phyloP scores from a whole-genome alignment of 2,888 invertebrate genomes.

The Hecatera dysodea region DNA sequence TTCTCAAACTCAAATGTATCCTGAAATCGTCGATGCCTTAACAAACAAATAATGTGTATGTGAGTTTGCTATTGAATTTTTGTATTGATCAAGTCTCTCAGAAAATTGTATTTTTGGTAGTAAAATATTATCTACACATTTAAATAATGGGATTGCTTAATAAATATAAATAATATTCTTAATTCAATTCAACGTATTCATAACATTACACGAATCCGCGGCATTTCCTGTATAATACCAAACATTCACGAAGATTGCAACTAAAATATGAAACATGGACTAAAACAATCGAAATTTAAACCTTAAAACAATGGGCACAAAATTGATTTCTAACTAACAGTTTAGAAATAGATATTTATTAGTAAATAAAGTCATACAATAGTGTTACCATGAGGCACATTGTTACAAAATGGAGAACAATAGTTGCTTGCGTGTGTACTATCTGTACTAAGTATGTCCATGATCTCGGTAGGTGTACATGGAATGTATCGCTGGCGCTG shows the following conservation, averaged over 20 bases:
- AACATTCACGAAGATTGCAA: constrained; percentile 22
- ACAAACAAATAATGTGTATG: no score
- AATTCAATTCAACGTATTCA: neutral
- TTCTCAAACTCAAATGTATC: no score
- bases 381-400: constrained; percentile 37
- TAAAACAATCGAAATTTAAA: constrained; percentile 2
- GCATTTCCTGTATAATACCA: constrained; percentile 44
- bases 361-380: constrained; percentile 54
- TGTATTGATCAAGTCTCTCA: no score
- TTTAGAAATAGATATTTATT: constrained; percentile 46
- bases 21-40: no score
- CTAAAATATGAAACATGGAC: constrained; percentile 26
- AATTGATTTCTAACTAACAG: neutral
- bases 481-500: constrained; percentile 25
- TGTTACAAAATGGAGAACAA: constrained; percentile 60
- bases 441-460: constrained; percentile 37
- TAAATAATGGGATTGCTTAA: no score
- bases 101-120: no score
- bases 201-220: constrained; percentile 14
- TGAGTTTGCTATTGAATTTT: no score
- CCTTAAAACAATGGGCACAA: neutral
- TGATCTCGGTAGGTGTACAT: constrained; percentile 42
- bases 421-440: constrained; percentile 54
- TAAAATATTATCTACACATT: no score
- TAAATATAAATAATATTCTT: constrained; percentile 1